phyloP scores from a whole-genome alignment of 1,140 invertebrate species.

The Brachionus asplanchnoidis region DNA sequence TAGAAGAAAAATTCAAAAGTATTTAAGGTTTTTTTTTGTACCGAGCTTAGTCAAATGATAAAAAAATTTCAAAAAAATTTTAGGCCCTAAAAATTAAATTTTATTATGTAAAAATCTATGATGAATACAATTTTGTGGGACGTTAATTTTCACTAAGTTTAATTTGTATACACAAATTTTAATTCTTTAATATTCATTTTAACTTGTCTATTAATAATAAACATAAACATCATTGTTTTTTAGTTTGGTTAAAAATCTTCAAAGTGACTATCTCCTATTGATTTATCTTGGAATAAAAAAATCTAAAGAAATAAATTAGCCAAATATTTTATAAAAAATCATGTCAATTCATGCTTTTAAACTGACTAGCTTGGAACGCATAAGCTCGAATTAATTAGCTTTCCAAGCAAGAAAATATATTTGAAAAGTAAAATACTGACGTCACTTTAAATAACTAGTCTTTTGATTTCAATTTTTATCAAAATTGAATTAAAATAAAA shows the following conservation, averaged over 20 bases:
- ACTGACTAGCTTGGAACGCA: neutral
- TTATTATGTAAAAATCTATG: neutral
- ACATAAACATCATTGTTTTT: neutral
- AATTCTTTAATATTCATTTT: neutral
- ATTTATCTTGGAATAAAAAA: neutral
- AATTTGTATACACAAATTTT: neutral
- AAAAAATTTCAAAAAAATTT: too few species aligned
- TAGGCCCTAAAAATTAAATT: neutral
- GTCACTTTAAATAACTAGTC: neutral
- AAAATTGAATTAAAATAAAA: neutral
- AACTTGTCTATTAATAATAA: neutral
- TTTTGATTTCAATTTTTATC: neutral
- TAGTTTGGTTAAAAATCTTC: neutral
- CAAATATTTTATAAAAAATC: neutral
- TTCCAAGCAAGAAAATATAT: neutral
- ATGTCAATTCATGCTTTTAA: neutral
- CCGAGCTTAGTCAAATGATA: too few species aligned
- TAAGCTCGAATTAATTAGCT: neutral
- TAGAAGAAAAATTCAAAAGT: too few species aligned
- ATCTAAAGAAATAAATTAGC: neutral
- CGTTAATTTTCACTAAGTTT: neutral
- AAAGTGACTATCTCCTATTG: neutral
- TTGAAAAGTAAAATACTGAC: neutral
- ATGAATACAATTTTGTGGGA: neutral
- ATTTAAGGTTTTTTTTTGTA: too few species aligned